These are phyloP conservation scores for Chrysolina haemoptera DNA, from an alignment of 2,888 invertebrate species.

Conservation along the genomic window DNA sequence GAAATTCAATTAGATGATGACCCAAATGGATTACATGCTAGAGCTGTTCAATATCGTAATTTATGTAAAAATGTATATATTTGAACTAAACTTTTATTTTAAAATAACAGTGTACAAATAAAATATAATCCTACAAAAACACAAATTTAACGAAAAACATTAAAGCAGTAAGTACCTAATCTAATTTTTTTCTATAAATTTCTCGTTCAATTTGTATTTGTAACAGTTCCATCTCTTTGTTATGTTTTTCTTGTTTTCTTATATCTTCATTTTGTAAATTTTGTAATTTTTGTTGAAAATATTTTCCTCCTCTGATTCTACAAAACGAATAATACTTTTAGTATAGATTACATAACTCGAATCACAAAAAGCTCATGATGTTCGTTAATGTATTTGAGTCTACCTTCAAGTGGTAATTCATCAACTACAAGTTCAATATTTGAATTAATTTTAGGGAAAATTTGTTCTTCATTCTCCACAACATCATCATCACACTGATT, in stretches of 20 bases:
- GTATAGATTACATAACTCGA: neutral
- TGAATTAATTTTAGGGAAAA: conserved; percentile 2
- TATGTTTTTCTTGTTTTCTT: conserved; percentile 11
- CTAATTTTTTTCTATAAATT: conserved; percentile 4
- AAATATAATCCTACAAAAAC: conserved; percentile 8
- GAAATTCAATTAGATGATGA: neutral
- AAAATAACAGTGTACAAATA: conserved; percentile 6
- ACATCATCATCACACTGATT: conserved; percentile 24
- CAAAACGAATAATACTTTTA: conserved; percentile 3
- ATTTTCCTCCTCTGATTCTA: conserved; percentile 8
- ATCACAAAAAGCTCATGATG: conserved; percentile 5
- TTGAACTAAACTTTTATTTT: conserved; percentile 5
- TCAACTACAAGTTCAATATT: conserved; percentile 15
- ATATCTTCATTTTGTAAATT: conserved; percentile 11
- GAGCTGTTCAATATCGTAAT: conserved; percentile 8
- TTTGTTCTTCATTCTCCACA: conserved; percentile 20
- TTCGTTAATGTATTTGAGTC: conserved; percentile 7
- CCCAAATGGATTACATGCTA: conserved; percentile 8
- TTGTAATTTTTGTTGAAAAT: conserved; percentile 6
- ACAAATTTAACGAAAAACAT: conserved; percentile 2
- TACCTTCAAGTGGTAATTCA: conserved; percentile 8
- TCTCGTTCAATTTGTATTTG: conserved; percentile 8
- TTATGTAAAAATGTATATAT: conserved; percentile 2
- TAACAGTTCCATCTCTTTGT: conserved; percentile 8
- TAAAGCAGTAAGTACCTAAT: conserved; percentile 2